Base-by-base conservation (phyloP, 2,888 invertebrate genomes). In the Timandra comae region DNA sequence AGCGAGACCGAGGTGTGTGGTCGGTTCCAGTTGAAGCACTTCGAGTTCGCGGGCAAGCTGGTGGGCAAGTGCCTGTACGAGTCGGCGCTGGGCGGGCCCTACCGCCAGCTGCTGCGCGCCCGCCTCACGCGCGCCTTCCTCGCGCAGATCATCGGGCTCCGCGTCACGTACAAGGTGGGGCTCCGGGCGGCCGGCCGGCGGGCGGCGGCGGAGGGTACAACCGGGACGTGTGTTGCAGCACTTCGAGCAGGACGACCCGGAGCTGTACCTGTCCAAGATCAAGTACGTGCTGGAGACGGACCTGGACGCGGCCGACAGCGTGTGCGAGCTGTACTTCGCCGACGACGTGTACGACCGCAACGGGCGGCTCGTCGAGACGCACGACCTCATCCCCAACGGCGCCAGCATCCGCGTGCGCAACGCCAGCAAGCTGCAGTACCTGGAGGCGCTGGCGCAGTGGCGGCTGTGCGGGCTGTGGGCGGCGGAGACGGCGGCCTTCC, bases 1-100 rank as follows among this genome's bases (percentile, higher is more conserved):
- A n/a, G n/a, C n/a, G n/a, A n/a, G n/a, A n/a, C n/a, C n/a, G n/a
- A n/a, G n/a, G 16, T 16, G 16, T 12, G 9, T 21, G 12, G 27
- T 13, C 3, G 12, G 8, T 21, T 29, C 39, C 66, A 86, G 82
- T 66, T 96, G 38, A 94, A 96, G 56, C 93, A 96, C 78, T 97
- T 93, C 72, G 97, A 97, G 80, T 93, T 95, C 61, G 97, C 97
- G 20, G 97, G 98, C 31, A 93, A 93, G 78, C 89, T 98, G 53
- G 96, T 97, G 22, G 97, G 97, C 40, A 98, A 98, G 85, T 97
- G 97, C 74, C 85, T 98, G 53, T 97, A 96, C 72, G 97, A 98
- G 85, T 95, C 95, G 38, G 94, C 97, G 2, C 88, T 97, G 31
- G 97, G 97, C 20, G 94, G 95, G 35, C 90, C 92, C 7, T 96